Evolutionary conservation across 2,113 vertebrate genomes (phyloP), one percentile per base, ranked within the genome.

Genomic region (Aegithalos caudatus): DNA sequence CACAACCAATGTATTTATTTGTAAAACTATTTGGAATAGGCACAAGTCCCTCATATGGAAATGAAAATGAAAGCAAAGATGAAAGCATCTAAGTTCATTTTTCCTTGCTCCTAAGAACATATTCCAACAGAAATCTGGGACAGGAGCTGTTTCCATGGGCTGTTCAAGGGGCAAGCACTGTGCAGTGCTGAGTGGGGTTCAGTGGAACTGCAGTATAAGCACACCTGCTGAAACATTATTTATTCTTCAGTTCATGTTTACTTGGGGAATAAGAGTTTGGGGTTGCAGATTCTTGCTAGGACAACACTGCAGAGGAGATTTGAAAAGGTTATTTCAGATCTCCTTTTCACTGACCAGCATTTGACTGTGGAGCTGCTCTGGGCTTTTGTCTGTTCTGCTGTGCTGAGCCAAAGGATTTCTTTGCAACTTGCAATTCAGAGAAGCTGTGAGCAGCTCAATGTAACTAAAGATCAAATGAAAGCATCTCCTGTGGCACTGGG

Each of bases 141-240:
- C 88, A 87, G 92, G 80, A 91, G 24, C 44, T 6, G 78, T 60
- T 97, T 93, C 58, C 71, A 50, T 4, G 40, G 73, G 47, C 61
- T 6, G 50, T 83, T 84, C 93, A 94, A 96, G 97, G 94, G 88
- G 73, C 19, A 60, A 22, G 90, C 77, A 23, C 13, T 85, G 78
- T 83, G 90, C 71, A 38, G 84, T 0, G 42, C 25, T 66, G 87
- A 81, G 80, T 16, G 89, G 72, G 8, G 42, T 56, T 42, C 80
- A 62, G 33, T 54, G 72, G 83, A 96, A 83, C 11, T 95, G 86
- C 93, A 90, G 38, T 47, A 87, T 18, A 73, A 48, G 71, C 94
- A 97, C 98, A 98, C 97, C 98, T 98, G 98, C 97, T 94, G 96
- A 84, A 95, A 95, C 91, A 38, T 66, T 92, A 72, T 62, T 81